Evolutionary conservation across 2,888 invertebrate genomes (phyloP).

Genomic region (Eristalis pertinax): DNA sequence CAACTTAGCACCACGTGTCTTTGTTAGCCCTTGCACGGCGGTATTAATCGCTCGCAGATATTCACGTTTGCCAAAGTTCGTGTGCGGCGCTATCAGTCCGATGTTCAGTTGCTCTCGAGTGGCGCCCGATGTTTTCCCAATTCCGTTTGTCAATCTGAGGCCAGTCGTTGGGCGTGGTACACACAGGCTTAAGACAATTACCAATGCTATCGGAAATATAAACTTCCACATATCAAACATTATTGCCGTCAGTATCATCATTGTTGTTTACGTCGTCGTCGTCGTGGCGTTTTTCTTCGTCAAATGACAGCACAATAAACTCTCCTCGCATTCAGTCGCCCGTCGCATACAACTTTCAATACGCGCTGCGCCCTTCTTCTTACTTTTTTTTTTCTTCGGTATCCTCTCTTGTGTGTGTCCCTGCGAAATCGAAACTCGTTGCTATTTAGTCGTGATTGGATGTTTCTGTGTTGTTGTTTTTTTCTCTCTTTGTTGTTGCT

Average conservation of each 20-base stretch:
- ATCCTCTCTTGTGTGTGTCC: slow-evolving; percentile 9
- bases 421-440: neutral
- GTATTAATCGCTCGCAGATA: slow-evolving; percentile 86
- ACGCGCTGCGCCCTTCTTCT: neutral
- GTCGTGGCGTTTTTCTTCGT: neutral
- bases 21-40: slow-evolving; percentile 84
- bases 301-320: neutral
- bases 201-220: slow-evolving; percentile 55
- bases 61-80: slow-evolving; percentile 84
- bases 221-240: slow-evolving; percentile 60
- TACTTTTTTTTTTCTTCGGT: slow-evolving; percentile 3
- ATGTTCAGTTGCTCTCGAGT: slow-evolving; percentile 81
- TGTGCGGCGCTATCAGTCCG: slow-evolving; percentile 81
- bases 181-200: slow-evolving; percentile 52
- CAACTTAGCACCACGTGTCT: slow-evolving; percentile 83
- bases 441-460: neutral
- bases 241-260: slow-evolving; percentile 28
- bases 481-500: slow-evolving; percentile 8
- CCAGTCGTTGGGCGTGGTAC: slow-evolving; percentile 52
- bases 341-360: neutral
- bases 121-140: slow-evolving; percentile 76
- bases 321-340: neutral
- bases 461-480: slow-evolving; percentile 13
- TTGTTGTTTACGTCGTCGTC: neutral
- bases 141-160: slow-evolving; percentile 75